Evolutionary conservation across 2,113 vertebrate genomes (phyloP), one percentile per base, ranked within the genome.

Genomic region (Onychostruthus taczanowskii): DNA sequence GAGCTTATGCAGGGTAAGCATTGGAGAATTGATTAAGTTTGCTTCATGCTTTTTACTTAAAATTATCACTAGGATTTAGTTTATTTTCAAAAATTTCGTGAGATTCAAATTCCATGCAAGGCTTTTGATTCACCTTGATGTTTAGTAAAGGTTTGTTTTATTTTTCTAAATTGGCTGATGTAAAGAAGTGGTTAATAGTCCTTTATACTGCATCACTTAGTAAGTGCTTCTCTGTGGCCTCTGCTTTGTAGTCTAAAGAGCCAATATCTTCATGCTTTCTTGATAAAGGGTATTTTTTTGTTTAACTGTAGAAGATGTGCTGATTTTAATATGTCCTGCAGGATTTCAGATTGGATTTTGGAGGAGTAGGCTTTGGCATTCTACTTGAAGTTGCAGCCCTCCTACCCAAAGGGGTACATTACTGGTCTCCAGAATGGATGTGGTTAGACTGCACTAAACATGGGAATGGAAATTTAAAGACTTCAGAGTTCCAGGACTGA

Each of bases 1-100:
- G 24, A 58, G 33, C 6, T 6, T 64, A 1, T n/a, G 7, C 35
- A 61, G 10, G 7, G 14, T 80, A 17, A 50, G 23, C 0, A 1
- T 3, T 68, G 67, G 58, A 67, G 39, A 80, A 26, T 21, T 59
- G 35, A 49, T 47, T 31, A 73, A 14, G 7, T 50, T 63, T 47
- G 17, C 20, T 66, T 73, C 23, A 20, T 41, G 20, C 11, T 67
- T 74, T 44, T 44, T 22, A n/a, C 22, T 64, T 35, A 52, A 19
- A 24, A 31, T 23, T 69, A 15, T 23, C 7, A 8, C 2, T 49
- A 28, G 17, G 24, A 6, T 20, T 74, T 31, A 8, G 6, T 73
- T 74, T 76, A 16, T 75, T 62, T 41, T 72, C 9, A 81, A 4
- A 70, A 53, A 11, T 27, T 31, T 52, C 3, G 16, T 63, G 68